These are phyloP conservation scores for Cyprinodon variegatus DNA, from an alignment of 2,113 vertebrate genomes.

Conservation along the genomic window DNA sequence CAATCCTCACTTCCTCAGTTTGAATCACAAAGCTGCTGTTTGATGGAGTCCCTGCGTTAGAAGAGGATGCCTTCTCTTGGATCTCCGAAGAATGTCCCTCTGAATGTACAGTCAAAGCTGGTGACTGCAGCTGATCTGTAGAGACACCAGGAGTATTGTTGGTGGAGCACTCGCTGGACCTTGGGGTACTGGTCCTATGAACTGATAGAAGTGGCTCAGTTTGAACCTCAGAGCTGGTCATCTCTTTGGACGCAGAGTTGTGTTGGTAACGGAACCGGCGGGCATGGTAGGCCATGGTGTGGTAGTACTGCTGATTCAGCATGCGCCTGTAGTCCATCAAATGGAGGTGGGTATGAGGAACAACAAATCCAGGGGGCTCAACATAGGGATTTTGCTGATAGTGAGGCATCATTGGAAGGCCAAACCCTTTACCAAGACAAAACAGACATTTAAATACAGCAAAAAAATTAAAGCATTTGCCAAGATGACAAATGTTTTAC, in stretches of 20 bases:
- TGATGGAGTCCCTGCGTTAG: constrained; percentile 6
- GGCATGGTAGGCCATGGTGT: constrained; percentile 78
- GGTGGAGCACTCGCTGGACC: neutral
- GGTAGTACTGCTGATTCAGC: constrained; percentile 75
- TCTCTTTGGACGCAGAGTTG: constrained; percentile 45
- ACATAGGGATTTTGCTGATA: constrained; percentile 70
- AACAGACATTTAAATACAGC: neutral
- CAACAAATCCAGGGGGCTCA: constrained; percentile 75
- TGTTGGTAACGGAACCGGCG: constrained; percentile 77
- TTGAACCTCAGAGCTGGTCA: constrained; percentile 77
- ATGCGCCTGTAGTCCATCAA: constrained; percentile 79
- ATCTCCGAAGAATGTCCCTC: constrained; percentile 1
- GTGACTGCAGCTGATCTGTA: neutral
- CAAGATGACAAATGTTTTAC: no score
- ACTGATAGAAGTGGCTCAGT: constrained; percentile 65
- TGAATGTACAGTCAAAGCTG: constrained; percentile 15
- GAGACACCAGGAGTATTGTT: neutral
- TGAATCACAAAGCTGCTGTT: constrained; percentile 74
- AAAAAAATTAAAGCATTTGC: no score
- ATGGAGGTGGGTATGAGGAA: constrained; percentile 77
- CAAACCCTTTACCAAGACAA: constrained; percentile 62
- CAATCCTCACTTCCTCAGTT: constrained; percentile 75
- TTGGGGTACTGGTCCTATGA: constrained; percentile 12
- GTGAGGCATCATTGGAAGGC: constrained; percentile 71
- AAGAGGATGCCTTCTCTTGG: neutral